Evolutionary conservation across 2,888 invertebrate species (phyloP).

Genomic region (Noctua janthe): DNA sequence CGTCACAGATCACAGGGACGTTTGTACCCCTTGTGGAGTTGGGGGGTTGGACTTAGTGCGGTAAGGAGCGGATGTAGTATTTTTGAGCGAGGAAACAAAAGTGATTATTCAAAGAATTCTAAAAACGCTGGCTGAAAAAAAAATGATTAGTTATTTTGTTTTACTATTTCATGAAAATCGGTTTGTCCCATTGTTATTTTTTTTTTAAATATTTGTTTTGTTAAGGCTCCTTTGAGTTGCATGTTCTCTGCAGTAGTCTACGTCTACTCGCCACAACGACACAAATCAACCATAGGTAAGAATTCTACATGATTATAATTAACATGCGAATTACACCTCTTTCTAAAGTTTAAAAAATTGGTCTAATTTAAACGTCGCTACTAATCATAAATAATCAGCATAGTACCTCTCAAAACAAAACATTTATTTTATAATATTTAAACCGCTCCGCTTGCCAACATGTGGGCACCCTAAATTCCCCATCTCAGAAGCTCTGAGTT

Average conservation of each 20-base stretch:
- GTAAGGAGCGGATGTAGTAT: not conserved
- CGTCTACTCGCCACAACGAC: not conserved
- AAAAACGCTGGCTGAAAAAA: no score
- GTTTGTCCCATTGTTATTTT: not conserved
- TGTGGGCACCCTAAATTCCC: conserved; percentile 43
- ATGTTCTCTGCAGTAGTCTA: not conserved
- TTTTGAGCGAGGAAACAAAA: not conserved
- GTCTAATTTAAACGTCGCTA: not conserved
- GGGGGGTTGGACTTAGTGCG: conserved; percentile 49
- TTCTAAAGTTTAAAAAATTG: no score
- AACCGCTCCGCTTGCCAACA: conserved; percentile 60
- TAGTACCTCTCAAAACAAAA: not conserved
- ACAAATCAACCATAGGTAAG: not conserved
- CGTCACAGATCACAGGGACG: conserved; percentile 84
- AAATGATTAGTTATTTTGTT: not conserved
- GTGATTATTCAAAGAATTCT: no score
- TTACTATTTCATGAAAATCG: not conserved
- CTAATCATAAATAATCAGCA: not conserved
- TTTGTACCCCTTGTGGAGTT: conserved; percentile 62
- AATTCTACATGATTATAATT: not conserved
- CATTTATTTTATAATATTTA: not conserved
- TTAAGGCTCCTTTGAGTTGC: not conserved
- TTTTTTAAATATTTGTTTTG: not conserved
- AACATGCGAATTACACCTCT: not conserved
- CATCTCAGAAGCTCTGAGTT: conserved; percentile 69